Base-by-base conservation (phyloP, 1,140 invertebrate genomes). In the Cydia fagiglandana region DNA sequence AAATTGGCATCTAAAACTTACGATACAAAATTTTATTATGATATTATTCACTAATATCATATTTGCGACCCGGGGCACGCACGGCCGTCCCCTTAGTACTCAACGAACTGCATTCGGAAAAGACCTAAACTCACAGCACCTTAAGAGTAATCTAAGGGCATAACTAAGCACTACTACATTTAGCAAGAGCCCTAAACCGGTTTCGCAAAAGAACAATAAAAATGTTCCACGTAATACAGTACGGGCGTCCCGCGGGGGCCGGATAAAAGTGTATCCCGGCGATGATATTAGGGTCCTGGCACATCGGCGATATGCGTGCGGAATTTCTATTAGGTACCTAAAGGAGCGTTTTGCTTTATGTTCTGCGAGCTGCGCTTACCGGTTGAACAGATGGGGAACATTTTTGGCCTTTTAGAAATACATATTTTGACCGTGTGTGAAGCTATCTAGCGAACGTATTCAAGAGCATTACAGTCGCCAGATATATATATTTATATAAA, bases 291-390 rank as follows among this genome's bases (percentile, higher is more conserved):
- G 81, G 81, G 77, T 77, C 78, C 77, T 80, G 76, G 80, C 81
- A 80, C 83, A 84, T 78, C 74, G 79, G 50, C 78, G 76, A 77
- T 75, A 79, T 86, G 84, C 80, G 83, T 78, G 70, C 78, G 77
- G 84, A 86, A 86, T 86, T 86, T 86, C 81, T 83, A 86, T 86
- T 84, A 86, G 84, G 77, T 78, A 78, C 75, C 79, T 86, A 83
- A 83, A 78, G 82, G 75, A 80, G 79, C 82, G 75, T 84, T 83
- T 82, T 81, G 82, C 79, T 86, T 82, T 84, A 83, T 82, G 78
- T 82, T 83, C 78, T 74, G 74, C 28, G 17, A 10, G 41, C 34
- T 15, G 13, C 61, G 75, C 56, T 79, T 68, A 82, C 56, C 24
- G 77, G 28, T 15, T 5, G 20, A 30, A 7, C 15, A 4, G 53